phyloP scores from a whole-genome alignment of 2,113 vertebrate genomes.

The Furnarius figulus region DNA sequence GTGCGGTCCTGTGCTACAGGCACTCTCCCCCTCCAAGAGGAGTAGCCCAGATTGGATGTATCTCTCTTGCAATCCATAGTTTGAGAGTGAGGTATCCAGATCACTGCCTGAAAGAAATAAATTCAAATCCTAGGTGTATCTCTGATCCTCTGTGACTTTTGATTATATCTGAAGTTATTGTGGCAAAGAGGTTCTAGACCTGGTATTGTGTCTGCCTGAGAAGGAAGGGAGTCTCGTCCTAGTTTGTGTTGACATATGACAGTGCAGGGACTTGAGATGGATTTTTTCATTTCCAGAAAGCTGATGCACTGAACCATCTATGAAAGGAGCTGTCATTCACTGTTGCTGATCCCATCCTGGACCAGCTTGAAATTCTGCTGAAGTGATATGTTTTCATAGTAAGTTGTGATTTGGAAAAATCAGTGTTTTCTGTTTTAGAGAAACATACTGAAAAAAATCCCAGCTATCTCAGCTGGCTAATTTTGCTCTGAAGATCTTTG shows the following conservation, averaged over 20 bases:
- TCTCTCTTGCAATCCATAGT: neutral
- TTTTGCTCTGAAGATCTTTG: neutral
- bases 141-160: neutral
- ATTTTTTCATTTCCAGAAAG: neutral
- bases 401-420: neutral
- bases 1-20: neutral
- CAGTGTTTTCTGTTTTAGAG: neutral
- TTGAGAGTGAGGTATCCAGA: neutral
- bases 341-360: neutral
- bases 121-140: neutral
- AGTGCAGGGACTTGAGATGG: neutral
- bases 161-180: neutral
- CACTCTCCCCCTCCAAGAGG: rapidly evolving
- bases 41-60: neutral
- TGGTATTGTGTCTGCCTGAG: rapidly evolving
- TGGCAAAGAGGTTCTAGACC: neutral
- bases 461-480: neutral
- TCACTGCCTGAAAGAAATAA: neutral
- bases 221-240: neutral
- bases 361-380: neutral
- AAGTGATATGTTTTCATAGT: neutral
- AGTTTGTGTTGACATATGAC: neutral
- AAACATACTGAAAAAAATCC: neutral
- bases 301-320: neutral
- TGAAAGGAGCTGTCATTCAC: neutral